These are phyloP conservation scores for Bradypodion pumilum DNA, from an alignment of 2,797 vertebrate species.

Conservation along the genomic window DNA sequence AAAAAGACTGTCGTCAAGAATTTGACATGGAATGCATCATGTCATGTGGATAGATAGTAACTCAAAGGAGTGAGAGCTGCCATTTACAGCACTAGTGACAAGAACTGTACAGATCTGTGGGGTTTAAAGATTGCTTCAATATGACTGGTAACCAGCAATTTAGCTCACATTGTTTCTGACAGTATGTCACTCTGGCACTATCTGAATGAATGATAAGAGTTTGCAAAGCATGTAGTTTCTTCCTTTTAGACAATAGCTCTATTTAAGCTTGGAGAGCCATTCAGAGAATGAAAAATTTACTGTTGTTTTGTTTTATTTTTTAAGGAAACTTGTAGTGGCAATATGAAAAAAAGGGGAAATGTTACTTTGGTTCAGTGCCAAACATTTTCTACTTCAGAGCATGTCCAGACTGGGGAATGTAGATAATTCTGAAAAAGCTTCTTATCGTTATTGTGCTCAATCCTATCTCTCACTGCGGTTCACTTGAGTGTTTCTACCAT, in stretches of 20 bases:
- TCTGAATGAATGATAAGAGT: slow-evolving; percentile 75
- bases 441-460: too few species aligned
- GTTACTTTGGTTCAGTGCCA: background rate
- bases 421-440: too few species aligned
- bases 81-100: slow-evolving; percentile 86
- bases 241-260: slow-evolving; percentile 19
- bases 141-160: slow-evolving; percentile 86
- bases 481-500: too few species aligned
- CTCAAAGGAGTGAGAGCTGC: slow-evolving; percentile 82
- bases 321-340: background rate
- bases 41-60: slow-evolving; percentile 82
- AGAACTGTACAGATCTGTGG: slow-evolving; percentile 72
- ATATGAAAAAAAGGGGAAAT: background rate
- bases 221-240: slow-evolving; percentile 52
- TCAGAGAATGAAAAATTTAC: slow-evolving; percentile 15
- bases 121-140: slow-evolving; percentile 73
- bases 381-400: too few species aligned
- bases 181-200: slow-evolving; percentile 81
- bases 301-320: background rate
- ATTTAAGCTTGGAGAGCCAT: slow-evolving; percentile 33
- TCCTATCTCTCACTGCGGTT: too few species aligned
- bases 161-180: slow-evolving; percentile 83
- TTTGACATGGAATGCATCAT: slow-evolving; percentile 80
- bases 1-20: slow-evolving; percentile 82
- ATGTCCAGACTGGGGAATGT: background rate